Evolutionary conservation across 2,113 vertebrate genomes (phyloP).

Genomic region (Hyperopisus bebe): DNA sequence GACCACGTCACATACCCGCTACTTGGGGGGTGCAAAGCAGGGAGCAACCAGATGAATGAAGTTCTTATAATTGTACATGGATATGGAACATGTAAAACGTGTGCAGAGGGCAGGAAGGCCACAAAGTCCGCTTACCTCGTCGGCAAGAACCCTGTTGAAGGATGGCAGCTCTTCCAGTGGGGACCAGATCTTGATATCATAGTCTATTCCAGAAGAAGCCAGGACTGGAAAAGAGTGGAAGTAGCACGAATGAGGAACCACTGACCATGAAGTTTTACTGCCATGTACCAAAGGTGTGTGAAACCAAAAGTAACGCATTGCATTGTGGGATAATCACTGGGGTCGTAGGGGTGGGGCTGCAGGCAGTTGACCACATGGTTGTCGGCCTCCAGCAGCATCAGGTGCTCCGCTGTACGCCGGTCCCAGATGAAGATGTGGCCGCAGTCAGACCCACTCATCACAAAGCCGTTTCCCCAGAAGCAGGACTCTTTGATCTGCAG

Average conservation of each 20-base stretch:
- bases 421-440: conserved; percentile 99
- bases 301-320: not conserved
- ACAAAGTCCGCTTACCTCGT: conserved; percentile 69
- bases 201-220: conserved; percentile 97
- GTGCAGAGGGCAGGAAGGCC: not conserved
- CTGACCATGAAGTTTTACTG: not conserved
- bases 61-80: not conserved
- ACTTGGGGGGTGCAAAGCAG: not conserved
- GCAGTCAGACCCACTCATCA: conserved; percentile 97
- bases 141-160: conserved; percentile 91
- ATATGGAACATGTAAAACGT: not conserved
- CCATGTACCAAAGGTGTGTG: not conserved
- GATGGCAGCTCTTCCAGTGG: conserved; percentile 82
- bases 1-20: not conserved
- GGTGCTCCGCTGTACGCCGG: conserved; percentile 85
- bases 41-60: not conserved
- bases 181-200: conserved; percentile 98
- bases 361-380: conserved; percentile 98
- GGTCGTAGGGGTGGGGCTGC: conserved; percentile 93
- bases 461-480: conserved; percentile 97
- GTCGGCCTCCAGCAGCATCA: conserved; percentile 96
- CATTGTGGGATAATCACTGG: conserved; percentile 68
- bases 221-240: conserved; percentile 71
- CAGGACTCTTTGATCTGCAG: conserved; percentile 93
- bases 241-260: not conserved